phyloP scores from a whole-genome alignment of 2,113 vertebrate species.

The Aptenodytes patagonicus region DNA sequence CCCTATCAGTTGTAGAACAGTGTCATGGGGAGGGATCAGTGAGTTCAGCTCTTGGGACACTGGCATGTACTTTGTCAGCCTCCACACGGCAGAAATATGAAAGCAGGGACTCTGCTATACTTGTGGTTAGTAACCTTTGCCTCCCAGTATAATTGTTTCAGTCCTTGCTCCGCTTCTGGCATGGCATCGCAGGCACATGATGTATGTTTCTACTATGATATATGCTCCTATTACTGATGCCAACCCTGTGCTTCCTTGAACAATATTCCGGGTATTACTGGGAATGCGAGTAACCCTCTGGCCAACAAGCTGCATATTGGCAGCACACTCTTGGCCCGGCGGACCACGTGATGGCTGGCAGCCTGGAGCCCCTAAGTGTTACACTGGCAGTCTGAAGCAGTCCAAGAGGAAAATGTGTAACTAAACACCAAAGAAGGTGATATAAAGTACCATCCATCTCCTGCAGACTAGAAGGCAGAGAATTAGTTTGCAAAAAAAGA shows the following conservation, averaged over 20 bases:
- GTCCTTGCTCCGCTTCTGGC: not conserved
- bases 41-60: not conserved
- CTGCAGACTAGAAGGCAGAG: not conserved
- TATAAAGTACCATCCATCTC: not conserved
- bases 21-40: not conserved
- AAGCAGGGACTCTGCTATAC: not conserved
- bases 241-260: not conserved
- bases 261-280: not conserved
- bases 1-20: not conserved
- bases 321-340: not conserved
- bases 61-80: not conserved
- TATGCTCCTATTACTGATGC: not conserved
- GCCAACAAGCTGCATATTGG: not conserved
- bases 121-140: not conserved
- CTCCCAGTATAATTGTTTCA: not conserved
- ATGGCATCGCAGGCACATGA: not conserved
- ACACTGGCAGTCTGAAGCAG: not conserved
- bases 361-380: not conserved
- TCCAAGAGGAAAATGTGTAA: not conserved
- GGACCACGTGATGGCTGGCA: rapidly evolving
- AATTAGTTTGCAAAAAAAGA: not conserved
- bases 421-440: not conserved
- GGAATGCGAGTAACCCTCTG: not conserved
- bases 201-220: not conserved
- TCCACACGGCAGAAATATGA: not conserved